Percentiles rank a stretch among this genome's conserved stretches.
Evolutionary conservation across 2,113 vertebrate genomes (phyloP).

Genomic region (Oryzias melastigma): DNA sequence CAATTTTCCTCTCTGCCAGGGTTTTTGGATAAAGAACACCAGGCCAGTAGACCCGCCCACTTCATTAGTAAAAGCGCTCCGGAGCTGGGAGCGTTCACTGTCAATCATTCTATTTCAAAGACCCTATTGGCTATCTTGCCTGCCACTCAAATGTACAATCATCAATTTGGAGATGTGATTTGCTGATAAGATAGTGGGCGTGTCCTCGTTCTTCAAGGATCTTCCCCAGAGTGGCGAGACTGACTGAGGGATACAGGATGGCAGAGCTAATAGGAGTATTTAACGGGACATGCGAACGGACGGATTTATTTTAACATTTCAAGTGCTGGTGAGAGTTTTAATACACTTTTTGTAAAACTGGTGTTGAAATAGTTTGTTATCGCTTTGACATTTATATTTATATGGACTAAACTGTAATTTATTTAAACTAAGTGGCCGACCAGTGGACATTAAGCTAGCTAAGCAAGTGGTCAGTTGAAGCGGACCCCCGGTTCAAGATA

Average conservation of each 20-base stretch:
- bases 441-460: slow-evolving; percentile 61
- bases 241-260: slow-evolving; percentile 70
- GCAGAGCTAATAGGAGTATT: slow-evolving; percentile 68
- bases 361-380: background rate
- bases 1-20: slow-evolving; percentile 5
- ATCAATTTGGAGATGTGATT: slow-evolving; percentile 39
- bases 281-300: slow-evolving; percentile 74
- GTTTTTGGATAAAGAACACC: too few relatives aligned
- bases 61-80: slow-evolving; percentile 1
- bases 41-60: slow-evolving; percentile 32
- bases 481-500: slow-evolving; percentile 25
- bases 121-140: slow-evolving; percentile 33
- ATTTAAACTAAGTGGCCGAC: slow-evolving; percentile 49
- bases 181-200: slow-evolving; percentile 35
- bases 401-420: slow-evolving; percentile 22
- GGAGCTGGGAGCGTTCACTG: slow-evolving; percentile 18
- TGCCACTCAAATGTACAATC: slow-evolving; percentile 38
- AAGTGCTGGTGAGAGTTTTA: slow-evolving; percentile 68
- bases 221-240: slow-evolving; percentile 55
- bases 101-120: slow-evolving; percentile 26
- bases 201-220: slow-evolving; percentile 38
- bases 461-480: slow-evolving; percentile 65
- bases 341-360: slow-evolving; percentile 24
- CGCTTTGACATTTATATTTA: slow-evolving; percentile 2
- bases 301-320: slow-evolving; percentile 60